These are phyloP conservation scores for Lochmaea crataegi DNA, from an alignment of 2,888 invertebrate species.

Conservation along the genomic window DNA sequence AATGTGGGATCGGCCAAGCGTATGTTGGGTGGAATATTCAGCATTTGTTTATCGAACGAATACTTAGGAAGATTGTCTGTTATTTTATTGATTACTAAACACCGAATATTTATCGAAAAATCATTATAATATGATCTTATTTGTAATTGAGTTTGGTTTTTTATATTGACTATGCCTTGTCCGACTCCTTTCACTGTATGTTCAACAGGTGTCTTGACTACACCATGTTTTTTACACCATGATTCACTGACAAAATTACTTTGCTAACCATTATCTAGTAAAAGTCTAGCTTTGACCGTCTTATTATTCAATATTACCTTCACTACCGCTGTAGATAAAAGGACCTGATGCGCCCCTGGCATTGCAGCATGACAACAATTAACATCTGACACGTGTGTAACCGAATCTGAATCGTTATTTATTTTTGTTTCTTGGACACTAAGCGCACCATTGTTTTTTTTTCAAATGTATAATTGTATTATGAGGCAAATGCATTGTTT, in stretches of 20 bases:
- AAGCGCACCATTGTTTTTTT: too few species aligned
- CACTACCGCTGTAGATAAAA: conserved; percentile 19
- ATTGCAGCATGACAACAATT: neutral
- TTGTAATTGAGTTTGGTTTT: too few species aligned
- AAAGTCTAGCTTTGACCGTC: conserved; percentile 1
- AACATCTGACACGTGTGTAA: too few species aligned
- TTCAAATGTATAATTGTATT: too few species aligned
- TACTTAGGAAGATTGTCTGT: neutral
- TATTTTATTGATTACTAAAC: neutral
- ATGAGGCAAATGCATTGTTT: too few species aligned
- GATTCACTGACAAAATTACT: conserved; percentile 24
- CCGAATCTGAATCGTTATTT: too few species aligned
- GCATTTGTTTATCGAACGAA: neutral
- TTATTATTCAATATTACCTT: conserved; percentile 10
- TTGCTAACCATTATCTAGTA: conserved; percentile 22
- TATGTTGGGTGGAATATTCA: too few species aligned
- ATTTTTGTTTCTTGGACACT: too few species aligned
- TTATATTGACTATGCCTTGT: neutral
- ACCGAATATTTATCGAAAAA: neutral
- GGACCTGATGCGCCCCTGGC: conserved; percentile 18
- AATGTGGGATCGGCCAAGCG: neutral
- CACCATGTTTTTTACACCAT: conserved; percentile 14
- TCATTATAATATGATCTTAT: neutral
- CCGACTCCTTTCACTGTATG: conserved; percentile 18
- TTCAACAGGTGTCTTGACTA: conserved; percentile 1